Evolutionary conservation across 2,888 invertebrate species (phyloP), one percentile per base, ranked within the genome.

Genomic region (Agrotis segetum): DNA sequence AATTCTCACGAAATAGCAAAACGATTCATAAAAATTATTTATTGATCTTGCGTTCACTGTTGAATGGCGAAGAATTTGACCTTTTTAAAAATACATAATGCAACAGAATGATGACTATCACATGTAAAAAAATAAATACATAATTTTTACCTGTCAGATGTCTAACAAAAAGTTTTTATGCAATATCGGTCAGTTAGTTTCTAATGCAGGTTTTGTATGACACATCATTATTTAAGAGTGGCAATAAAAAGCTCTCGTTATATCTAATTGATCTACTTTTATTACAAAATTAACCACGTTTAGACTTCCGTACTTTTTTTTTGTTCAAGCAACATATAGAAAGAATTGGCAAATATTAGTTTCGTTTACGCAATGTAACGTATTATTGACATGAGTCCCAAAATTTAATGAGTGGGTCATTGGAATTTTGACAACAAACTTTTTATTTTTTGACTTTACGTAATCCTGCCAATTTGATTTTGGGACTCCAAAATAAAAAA

Each of bases 31-130:
- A 53, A 70, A 44, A 63, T 40, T 0, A 60, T 58, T 63, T 62
- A 44, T 73, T 67, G 47, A 49, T 34, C 1, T 44, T 60, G 40
- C 66, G 46, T 67, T 56, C 19, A 13, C 50, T 40, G 11, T 11
- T 16, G 11, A 16, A 9, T 19, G 2, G 67, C 44, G 49, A 13
- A 46, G 19, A 55, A 53, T 29, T 0, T 44, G 50, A 78, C 79
- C 77, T 79, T 74, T 74, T 34, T 19, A 44, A 19, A 67, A 53
- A 58, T 47, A 77, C 34, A 40, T 66, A 74, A 59, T 19, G 40
- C 40, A 40, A 40, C 40, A 40, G 11, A 40, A 40, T 53, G 19
- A 56, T 62, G 61, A 47, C 19, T 70, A 44, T 58, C 21, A 40
- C 29, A 21, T 68, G n/a, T 46, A 61, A 58, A 11, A 40, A 40